Percentiles rank a stretch among this genome's conserved stretches.
phyloP scores from a whole-genome alignment of 2,797 vertebrate genomes.

The Sebastiscus tertius region DNA sequence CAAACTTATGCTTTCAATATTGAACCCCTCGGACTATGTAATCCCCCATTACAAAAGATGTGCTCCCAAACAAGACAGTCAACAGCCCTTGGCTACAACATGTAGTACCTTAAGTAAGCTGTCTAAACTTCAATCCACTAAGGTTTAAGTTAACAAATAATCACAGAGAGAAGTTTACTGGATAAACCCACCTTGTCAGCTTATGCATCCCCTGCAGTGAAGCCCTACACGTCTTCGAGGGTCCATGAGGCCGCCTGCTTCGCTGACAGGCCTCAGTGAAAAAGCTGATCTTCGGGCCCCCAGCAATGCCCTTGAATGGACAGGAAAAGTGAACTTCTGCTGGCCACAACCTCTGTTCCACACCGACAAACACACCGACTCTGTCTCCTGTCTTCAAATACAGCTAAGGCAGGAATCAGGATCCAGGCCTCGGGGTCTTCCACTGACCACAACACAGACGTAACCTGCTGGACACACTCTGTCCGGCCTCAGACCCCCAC shows the following conservation, averaged over 20 bases:
- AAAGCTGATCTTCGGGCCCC: constrained; percentile 47
- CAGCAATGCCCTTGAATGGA: constrained; percentile 81
- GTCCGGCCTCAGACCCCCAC: constrained; percentile 29
- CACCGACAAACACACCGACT: constrained; percentile 33
- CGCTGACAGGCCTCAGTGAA: constrained; percentile 54
- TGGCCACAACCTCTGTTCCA: constrained; percentile 40
- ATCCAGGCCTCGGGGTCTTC: constrained; percentile 59
- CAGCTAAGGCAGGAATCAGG: constrained; percentile 31
- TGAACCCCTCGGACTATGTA: not conserved
- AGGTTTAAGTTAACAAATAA: not conserved
- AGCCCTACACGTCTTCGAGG: constrained; percentile 34
- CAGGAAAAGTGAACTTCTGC: constrained; percentile 63
- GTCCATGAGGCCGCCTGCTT: constrained; percentile 65
- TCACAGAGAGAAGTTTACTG: constrained; percentile 11
- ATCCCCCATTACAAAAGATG: not conserved
- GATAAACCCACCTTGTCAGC: constrained; percentile 72
- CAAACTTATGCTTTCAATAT: not conserved
- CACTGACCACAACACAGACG: constrained; percentile 56
- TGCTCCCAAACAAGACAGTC: not conserved
- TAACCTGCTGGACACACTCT: constrained; percentile 60
- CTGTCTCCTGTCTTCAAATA: constrained; percentile 36
- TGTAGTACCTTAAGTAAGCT: not conserved
- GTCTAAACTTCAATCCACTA: not conserved
- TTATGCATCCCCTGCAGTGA: constrained; percentile 66
- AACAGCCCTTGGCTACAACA: not conserved